Conservation (phyloP, 1,140 invertebrate genomes). For the Rhagoletis zephyria region DNA sequence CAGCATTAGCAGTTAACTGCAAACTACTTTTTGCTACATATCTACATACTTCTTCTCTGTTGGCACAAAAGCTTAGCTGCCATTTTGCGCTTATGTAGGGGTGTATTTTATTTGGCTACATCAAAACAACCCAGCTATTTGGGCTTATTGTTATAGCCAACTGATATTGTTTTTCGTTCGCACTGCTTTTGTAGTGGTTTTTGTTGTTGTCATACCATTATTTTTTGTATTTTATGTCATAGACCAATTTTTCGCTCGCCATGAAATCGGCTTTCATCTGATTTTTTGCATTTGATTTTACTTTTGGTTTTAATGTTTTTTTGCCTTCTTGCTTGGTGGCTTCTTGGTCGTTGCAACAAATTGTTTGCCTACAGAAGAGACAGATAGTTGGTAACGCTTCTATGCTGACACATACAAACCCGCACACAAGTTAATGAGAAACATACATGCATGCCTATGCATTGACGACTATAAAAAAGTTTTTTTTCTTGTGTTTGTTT, state of each 20-base stretch:
- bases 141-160: conserved; percentile 41
- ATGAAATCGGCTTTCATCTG: conserved; percentile 30
- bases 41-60: background rate
- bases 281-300: background rate
- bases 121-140: conserved; percentile 35
- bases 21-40: conserved; percentile 3
- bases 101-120: conserved; percentile 40
- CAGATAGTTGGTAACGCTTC: background rate
- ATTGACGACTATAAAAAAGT: background rate
- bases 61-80: background rate
- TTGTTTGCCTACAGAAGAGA: conserved; percentile 1
- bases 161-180: conserved; percentile 2
- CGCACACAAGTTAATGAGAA: background rate
- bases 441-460: background rate
- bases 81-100: background rate
- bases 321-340: background rate
- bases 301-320: background rate
- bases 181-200: background rate
- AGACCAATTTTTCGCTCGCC: conserved; percentile 15
- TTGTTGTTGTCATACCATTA: background rate
- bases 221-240: conserved; percentile 35
- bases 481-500: too few species aligned
- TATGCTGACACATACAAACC: background rate
- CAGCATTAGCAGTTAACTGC: conserved; percentile 1
- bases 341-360: conserved; percentile 3